Evolutionary conservation across 1,140 invertebrate species (phyloP), one percentile per base, ranked within the genome.

Genomic region (Doryteuthis pealeii): DNA sequence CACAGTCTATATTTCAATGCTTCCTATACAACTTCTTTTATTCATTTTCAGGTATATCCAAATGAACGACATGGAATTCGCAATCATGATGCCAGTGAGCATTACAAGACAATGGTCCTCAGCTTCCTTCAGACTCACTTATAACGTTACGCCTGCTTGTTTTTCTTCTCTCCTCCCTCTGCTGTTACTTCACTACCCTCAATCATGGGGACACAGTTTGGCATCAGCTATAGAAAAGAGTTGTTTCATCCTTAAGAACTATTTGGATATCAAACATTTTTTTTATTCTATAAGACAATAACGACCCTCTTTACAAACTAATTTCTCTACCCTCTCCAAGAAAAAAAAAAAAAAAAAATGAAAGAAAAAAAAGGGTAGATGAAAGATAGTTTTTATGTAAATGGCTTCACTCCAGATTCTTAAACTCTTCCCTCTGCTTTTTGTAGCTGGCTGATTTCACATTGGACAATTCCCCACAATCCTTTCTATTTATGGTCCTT

Each of bases 11-110:
- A n/a, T n/a, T n/a, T n/a, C n/a, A 10, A 40, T 10, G 10, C 3
- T 10, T 40, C 10, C 10, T 40, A 40, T 5, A 40, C 35, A 3
- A 40, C 10, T 40, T 10, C 10, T 40, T 3, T 3, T 40, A 5
- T 40, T 40, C 35, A 40, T 76, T 86, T 86, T 0, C 84, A 92
- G 91, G 91, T 98, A 43, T 98, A 98, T 87, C 96, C 97, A 0
- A 95, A 94, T 76, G 97, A 99, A 87, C 90, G 97, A 78, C 97
- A 99, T 85, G 97, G 96, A 72, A 90, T 99, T 45, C 90, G 96
- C 58, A 95, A 94, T 84, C 90, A 96, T 81, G 95, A 97, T 88
- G 94, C 96, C 33, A 96, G 94, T 83, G 97, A 97, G 89, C 96
- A 98, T 87, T 98, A 97, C 87, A 96, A 98, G 89, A 96, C 96